phyloP scores from a whole-genome alignment of 2,113 vertebrate genomes.

The Rousettus leschenaultii region DNA sequence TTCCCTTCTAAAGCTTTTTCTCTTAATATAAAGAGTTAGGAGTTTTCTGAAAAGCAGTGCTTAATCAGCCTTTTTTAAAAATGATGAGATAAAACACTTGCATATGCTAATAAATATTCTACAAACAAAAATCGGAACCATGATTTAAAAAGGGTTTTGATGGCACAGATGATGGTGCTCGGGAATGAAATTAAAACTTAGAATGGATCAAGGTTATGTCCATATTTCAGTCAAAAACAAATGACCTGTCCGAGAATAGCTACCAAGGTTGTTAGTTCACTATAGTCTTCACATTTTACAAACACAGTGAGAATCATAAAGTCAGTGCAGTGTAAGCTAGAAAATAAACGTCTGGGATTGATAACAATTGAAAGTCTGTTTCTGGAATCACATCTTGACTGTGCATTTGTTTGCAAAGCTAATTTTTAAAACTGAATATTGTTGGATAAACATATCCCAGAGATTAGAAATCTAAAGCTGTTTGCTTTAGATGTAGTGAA shows the following conservation, averaged over 20 bases:
- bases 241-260: fast-evolving
- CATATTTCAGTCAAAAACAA: background rate
- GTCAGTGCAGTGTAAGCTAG: fast-evolving
- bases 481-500: background rate
- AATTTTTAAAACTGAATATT: background rate
- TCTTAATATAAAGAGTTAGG: background rate
- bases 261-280: background rate
- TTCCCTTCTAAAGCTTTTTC: background rate
- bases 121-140: background rate
- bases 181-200: background rate
- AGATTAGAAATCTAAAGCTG: background rate
- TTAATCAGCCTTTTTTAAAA: background rate
- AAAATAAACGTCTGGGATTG: background rate
- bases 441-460: background rate
- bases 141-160: background rate
- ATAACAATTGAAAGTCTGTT: background rate
- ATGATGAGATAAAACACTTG: background rate
- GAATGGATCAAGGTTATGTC: background rate
- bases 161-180: background rate
- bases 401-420: background rate
- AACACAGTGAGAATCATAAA: background rate
- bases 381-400: background rate
- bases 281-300: background rate
- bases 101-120: background rate
- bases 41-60: background rate